A percentile compares a stretch with the other conserved stretches of the same genome.
phyloP scores from a whole-genome alignment of 2,113 vertebrate genomes.

The Thermophis baileyi region DNA sequence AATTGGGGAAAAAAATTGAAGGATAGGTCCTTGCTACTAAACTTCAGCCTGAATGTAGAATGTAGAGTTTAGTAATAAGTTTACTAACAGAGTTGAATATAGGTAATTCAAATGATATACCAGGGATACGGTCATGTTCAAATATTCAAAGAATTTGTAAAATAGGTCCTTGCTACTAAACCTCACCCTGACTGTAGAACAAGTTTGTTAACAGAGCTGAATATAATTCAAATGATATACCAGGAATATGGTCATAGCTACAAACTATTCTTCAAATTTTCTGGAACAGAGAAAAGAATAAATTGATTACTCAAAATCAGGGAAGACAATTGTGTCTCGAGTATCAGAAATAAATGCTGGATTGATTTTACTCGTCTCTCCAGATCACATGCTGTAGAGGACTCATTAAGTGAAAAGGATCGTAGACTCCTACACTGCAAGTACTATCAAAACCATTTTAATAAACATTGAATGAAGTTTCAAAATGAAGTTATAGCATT shows the following conservation, averaged over 20 bases:
- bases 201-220: not conserved
- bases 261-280: not conserved
- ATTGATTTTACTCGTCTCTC: not conserved
- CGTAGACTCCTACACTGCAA: slow-evolving; percentile 7
- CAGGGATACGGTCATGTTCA: not conserved
- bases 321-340: not conserved
- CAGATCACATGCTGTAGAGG: not conserved
- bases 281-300: not conserved
- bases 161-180: not conserved
- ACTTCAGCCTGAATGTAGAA: too few relatives aligned
- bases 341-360: not conserved
- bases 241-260: not conserved
- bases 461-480: slow-evolving; percentile 24
- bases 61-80: too few relatives aligned
- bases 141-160: too few relatives aligned
- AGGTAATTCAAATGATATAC: too few relatives aligned
- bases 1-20: not conserved
- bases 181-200: not conserved
- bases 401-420: not conserved
- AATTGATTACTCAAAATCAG: not conserved
- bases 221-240: not conserved
- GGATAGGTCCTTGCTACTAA: too few relatives aligned
- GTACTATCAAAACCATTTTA: slow-evolving; percentile 7
- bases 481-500: too few relatives aligned
- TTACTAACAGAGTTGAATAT: too few relatives aligned